Conservation (phyloP, 2,797 vertebrate genomes). For the Allobates femoralis region DNA sequence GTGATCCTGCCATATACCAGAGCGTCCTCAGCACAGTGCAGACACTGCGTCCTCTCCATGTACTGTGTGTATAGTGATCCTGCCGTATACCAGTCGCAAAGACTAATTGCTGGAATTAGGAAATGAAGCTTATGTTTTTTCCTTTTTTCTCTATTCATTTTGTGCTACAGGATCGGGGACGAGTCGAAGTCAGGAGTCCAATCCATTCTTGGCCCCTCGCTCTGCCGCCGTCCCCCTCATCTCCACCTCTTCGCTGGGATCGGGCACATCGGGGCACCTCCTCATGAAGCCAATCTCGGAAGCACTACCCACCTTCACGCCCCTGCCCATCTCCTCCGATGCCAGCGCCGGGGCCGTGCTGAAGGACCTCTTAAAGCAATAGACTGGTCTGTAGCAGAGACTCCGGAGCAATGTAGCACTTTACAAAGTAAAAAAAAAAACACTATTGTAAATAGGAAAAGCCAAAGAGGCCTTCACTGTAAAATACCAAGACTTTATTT, state of each 20-base stretch:
- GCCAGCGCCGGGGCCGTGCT: slow-evolving; percentile 88
- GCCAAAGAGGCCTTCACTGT: slow-evolving; percentile 77
- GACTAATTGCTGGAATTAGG: not conserved
- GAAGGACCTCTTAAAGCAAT: slow-evolving; percentile 93
- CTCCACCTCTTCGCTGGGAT: slow-evolving; percentile 70
- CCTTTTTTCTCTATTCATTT: not conserved
- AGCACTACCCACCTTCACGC: slow-evolving; percentile 90
- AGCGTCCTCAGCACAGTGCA: too few relatives aligned
- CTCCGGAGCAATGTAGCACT: slow-evolving; percentile 72
- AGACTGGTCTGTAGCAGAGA: slow-evolving; percentile 65
- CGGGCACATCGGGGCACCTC: slow-evolving; percentile 82
- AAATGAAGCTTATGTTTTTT: too few relatives aligned
- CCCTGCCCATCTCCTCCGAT: slow-evolving; percentile 89
- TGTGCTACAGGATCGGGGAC: slow-evolving; percentile 71
- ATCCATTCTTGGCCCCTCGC: slow-evolving; percentile 91
- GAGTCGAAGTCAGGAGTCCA: slow-evolving; percentile 80
- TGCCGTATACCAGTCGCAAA: too few relatives aligned
- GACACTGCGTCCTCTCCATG: too few relatives aligned
- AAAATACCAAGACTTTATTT: slow-evolving; percentile 58
- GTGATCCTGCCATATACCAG: too few relatives aligned
- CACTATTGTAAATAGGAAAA: slow-evolving; percentile 70
- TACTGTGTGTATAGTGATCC: too few relatives aligned
- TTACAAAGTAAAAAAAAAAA: slow-evolving; percentile 71
- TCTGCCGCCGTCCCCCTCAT: slow-evolving; percentile 92
- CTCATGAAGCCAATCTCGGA: slow-evolving; percentile 95